These are phyloP conservation scores for Tiliqua scincoides DNA, from an alignment of 2,113 vertebrate genomes.

Conservation along the genomic window DNA sequence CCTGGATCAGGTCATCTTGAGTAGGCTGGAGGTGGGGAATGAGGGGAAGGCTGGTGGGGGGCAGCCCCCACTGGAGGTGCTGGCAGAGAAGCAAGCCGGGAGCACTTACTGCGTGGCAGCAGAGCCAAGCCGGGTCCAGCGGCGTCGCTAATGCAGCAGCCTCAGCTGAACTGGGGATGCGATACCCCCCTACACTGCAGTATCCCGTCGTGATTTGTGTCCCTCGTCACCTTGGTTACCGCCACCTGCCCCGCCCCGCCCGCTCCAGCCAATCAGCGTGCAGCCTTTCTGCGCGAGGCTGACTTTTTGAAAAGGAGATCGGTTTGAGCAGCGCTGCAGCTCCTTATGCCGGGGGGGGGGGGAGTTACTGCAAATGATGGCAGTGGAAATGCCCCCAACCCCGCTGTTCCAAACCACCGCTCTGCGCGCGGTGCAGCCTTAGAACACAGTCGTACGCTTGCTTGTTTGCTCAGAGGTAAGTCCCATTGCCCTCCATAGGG, in stretches of 20 bases:
- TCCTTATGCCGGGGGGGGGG: too few relatives aligned
- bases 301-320: not conserved
- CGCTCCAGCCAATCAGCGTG: not conserved
- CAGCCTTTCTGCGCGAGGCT: not conserved
- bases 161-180: not conserved
- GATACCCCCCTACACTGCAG: not conserved
- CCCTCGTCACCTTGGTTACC: conserved; percentile 12
- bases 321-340: not conserved
- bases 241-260: not conserved
- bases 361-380: too few relatives aligned
- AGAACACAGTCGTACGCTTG: too few relatives aligned
- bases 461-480: too few relatives aligned
- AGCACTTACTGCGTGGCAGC: not conserved
- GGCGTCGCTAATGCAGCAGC: not conserved
- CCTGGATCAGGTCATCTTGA: not conserved
- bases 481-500: too few relatives aligned
- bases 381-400: too few relatives aligned
- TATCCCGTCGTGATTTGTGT: not conserved
- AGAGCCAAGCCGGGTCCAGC: not conserved
- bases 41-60: accelerated
- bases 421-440: too few relatives aligned
- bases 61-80: accelerated
- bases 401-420: too few relatives aligned
- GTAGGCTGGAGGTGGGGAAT: not conserved
- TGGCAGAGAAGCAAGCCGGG: accelerated